A percentile compares a stretch with the other conserved stretches of the same genome.
These are phyloP conservation scores for Aegypius monachus DNA, from an alignment of 2,113 vertebrate species.

Conservation along the genomic window DNA sequence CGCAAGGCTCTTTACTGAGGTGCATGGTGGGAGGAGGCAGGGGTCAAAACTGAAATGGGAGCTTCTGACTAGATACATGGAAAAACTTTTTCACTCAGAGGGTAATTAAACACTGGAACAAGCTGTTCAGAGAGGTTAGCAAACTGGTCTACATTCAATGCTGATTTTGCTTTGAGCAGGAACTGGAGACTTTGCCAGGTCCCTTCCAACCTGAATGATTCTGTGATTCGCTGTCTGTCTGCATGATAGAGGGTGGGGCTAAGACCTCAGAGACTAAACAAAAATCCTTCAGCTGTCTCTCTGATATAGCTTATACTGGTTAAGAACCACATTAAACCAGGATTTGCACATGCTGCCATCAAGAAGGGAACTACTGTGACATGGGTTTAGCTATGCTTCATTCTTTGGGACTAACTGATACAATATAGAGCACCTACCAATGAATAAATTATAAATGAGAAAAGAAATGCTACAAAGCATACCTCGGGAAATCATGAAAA, in stretches of 20 bases:
- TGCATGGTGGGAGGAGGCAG: neutral
- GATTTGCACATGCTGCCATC: neutral
- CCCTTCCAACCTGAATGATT: neutral
- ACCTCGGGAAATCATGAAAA: neutral
- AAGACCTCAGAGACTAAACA: neutral
- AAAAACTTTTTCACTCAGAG: neutral
- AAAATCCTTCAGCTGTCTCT: neutral
- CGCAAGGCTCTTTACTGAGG: neutral
- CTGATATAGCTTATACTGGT: neutral
- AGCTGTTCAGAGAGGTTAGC: neutral
- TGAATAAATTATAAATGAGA: neutral
- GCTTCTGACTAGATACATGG: neutral
- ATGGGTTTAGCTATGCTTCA: neutral
- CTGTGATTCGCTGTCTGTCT: neutral
- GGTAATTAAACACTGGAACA: neutral
- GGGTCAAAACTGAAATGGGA: neutral
- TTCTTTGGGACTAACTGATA: neutral
- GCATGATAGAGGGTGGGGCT: neutral
- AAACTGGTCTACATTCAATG: neutral
- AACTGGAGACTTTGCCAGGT: neutral
- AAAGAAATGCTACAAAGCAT: neutral
- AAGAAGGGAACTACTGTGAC: neutral
- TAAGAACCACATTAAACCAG: neutral
- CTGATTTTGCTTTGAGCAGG: neutral
- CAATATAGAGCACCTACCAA: neutral